Base-by-base conservation (phyloP, 2,888 invertebrate species). In the Selenia dentaria region DNA sequence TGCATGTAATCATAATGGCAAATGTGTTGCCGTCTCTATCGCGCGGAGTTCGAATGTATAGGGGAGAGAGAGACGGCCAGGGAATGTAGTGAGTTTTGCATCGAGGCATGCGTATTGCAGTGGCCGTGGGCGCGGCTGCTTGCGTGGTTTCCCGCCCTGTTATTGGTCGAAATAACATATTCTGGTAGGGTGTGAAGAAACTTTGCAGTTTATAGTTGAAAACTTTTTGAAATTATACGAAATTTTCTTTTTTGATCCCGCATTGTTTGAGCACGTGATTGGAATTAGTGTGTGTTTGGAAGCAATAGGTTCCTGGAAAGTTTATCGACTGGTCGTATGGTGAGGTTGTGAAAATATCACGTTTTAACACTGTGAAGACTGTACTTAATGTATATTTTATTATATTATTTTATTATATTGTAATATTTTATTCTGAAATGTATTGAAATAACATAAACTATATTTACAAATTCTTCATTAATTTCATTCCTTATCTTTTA, bases 81-180 rank as follows among this genome's bases (percentile, higher is more conserved):
- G 57, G 57, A 51, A 57, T 43, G 62, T 60, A 62, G 55, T 62
- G 70, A 72, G 60, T 78, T 75, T 64, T 78, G 81, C 79, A 76
- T 60, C 70, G 59, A 79, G 77, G 80, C 84, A 83, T 86, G 89
- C 90, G 89, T 83, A 83, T 64, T 88, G 85, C 85, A 88, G 75
- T 72, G 73, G 70, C 68, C 56, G 72, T 75, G 81, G 90, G 88
- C 79, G 87, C 79, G 76, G 86, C 79, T 66, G 69, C 54, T 54
- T 80, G 79, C 79, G 81, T 80, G 68, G 50, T 59, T 59, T 67
- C 59, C 60, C 51, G 70, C 59, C 58, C 56, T 59, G 57, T 66
- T 72, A 90, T 90, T 90, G 90, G 90, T 50, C 51, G 54, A 54
- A 52, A 62, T 62, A 60, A 66, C 64, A 73, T 60, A 59, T 62